phyloP scores from a whole-genome alignment of 1,140 invertebrate species.

The Cyphomyrmex costatus region DNA sequence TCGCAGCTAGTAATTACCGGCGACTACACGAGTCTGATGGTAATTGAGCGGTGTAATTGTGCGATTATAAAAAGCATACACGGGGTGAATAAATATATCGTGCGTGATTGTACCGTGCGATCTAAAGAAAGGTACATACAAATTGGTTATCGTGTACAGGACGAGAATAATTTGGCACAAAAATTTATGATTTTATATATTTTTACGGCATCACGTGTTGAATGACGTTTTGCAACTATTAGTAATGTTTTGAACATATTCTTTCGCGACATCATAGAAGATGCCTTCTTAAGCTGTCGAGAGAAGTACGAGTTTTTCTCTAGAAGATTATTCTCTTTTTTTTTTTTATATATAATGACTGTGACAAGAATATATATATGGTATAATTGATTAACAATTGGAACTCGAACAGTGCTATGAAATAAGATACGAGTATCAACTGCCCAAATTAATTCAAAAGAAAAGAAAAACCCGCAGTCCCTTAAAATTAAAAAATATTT shows the following conservation, averaged over 20 bases:
- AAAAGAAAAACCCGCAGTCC: background rate
- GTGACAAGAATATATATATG: background rate
- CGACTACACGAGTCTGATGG: background rate
- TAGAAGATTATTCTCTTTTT: background rate
- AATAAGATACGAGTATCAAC: background rate
- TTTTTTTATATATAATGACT: background rate
- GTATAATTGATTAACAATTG: background rate
- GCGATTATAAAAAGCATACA: conserved; percentile 9
- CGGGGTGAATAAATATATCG: conserved; percentile 18
- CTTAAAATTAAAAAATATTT: background rate
- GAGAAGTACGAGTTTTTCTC: background rate
- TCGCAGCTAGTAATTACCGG: conserved; percentile 28
- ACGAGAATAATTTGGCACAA: background rate
- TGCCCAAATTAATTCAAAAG: conserved; percentile 5
- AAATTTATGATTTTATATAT: background rate
- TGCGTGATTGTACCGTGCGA: background rate
- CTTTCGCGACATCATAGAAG: background rate
- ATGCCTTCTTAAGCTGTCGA: background rate
- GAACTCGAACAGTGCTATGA: background rate
- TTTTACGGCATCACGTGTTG: background rate
- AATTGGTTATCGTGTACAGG: background rate
- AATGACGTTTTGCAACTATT: conserved; percentile 18
- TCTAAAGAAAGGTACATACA: background rate
- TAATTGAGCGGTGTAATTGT: conserved; percentile 26
- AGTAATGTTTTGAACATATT: background rate